Evolutionary conservation across 2,888 invertebrate genomes (phyloP).

Genomic region (Prosopocoilus inquinatus): DNA sequence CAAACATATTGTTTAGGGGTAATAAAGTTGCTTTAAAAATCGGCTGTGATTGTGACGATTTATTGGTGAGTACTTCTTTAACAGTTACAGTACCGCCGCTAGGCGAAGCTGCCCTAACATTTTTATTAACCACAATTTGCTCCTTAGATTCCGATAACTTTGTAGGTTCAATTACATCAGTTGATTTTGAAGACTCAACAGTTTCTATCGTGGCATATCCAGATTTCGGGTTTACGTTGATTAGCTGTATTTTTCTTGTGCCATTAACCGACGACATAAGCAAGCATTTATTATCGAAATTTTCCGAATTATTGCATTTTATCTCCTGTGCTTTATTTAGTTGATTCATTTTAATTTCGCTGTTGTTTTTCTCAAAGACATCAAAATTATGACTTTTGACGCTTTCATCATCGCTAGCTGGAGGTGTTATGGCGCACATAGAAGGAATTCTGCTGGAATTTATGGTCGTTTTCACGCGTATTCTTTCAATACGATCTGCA

Average conservation of each 20-base stretch:
- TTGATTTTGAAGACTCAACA: constrained; percentile 25
- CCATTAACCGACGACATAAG: constrained; percentile 14
- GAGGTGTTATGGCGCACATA: constrained; percentile 88
- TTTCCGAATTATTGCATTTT: background rate
- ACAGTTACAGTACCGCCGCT: constrained; percentile 45
- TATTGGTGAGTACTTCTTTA: constrained; percentile 29
- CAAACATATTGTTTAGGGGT: constrained; percentile 72
- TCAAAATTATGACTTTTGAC: constrained; percentile 45
- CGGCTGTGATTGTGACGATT: constrained; percentile 34
- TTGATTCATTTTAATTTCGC: constrained; percentile 5
- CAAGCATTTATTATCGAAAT: constrained; percentile 2
- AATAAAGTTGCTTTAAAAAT: constrained; percentile 53
- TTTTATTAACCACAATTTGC: constrained; percentile 23
- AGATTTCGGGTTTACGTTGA: constrained; percentile 45
- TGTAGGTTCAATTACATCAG: background rate
- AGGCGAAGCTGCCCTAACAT: constrained; percentile 43
- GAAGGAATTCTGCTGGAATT: constrained; percentile 87
- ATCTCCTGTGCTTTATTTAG: background rate
- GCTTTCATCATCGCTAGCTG: constrained; percentile 83
- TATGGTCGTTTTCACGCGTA: constrained; percentile 82
- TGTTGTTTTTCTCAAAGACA: constrained; percentile 25
- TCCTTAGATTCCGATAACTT: background rate
- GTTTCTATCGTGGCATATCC: constrained; percentile 48
- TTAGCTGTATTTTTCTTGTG: constrained; percentile 37
- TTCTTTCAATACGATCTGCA: constrained; percentile 82